These are phyloP conservation scores for Xylota sylvarum DNA, from an alignment of 2,888 invertebrate genomes.

Conservation along the genomic window DNA sequence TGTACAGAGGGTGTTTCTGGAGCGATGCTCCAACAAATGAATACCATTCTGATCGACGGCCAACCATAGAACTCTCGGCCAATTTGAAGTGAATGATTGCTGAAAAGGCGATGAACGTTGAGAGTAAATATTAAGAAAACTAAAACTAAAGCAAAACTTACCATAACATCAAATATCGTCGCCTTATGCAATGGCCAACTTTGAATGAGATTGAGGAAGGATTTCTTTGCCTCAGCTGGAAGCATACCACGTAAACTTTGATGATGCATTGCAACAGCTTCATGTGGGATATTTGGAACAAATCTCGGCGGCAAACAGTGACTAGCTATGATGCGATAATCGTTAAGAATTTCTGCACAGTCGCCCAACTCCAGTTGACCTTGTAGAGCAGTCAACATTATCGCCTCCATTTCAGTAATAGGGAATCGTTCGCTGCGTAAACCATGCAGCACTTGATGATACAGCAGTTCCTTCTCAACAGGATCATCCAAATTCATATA, in stretches of 20 bases:
- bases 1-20: slow-evolving; percentile 94
- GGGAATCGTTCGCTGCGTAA: slow-evolving; percentile 96
- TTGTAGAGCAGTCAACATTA: slow-evolving; percentile 97
- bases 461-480: slow-evolving; percentile 96
- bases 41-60: slow-evolving; percentile 97
- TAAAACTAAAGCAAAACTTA: slow-evolving; percentile 83
- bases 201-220: slow-evolving; percentile 95
- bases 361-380: slow-evolving; percentile 96
- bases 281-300: slow-evolving; percentile 91
- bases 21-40: slow-evolving; percentile 94
- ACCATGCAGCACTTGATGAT: slow-evolving; percentile 96
- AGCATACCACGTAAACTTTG: slow-evolving; percentile 95
- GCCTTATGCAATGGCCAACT: slow-evolving; percentile 97
- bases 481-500: slow-evolving; percentile 92
- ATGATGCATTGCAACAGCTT: slow-evolving; percentile 95
- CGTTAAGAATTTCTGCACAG: slow-evolving; percentile 88
- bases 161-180: slow-evolving; percentile 97
- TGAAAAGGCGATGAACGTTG: slow-evolving; percentile 82
- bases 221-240: slow-evolving; percentile 94
- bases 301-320: slow-evolving; percentile 94
- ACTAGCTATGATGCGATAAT: slow-evolving; percentile 89
- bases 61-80: slow-evolving; percentile 96
- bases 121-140: background rate
- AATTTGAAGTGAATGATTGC: slow-evolving; percentile 98
- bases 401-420: slow-evolving; percentile 96